Percentiles rank a stretch among this genome's conserved stretches.
Evolutionary conservation across 30 jellyfish, hydroid and myxozoan species (phyloP).

Genomic region (Hydractinia echinata): DNA sequence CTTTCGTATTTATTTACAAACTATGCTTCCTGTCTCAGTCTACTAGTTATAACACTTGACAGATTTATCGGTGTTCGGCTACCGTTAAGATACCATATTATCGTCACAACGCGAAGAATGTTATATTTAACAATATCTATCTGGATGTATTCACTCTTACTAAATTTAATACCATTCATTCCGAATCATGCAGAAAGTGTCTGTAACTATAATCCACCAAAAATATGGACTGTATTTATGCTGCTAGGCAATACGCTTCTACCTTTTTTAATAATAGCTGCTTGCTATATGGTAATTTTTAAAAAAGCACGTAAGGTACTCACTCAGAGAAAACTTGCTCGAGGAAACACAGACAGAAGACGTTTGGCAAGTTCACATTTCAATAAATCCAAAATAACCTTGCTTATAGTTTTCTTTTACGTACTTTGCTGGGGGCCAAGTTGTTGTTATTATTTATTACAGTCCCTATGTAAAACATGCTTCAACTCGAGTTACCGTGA

Average conservation of each 20-base stretch:
- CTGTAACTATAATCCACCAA: conserved; percentile 52
- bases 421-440: conserved; percentile 85
- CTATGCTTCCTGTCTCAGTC: conserved; percentile 56
- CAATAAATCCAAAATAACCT: conserved; percentile 2
- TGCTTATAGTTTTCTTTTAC: conserved; percentile 30
- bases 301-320: conserved; percentile 25
- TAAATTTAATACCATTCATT: conserved; percentile 51
- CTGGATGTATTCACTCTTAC: conserved; percentile 49
- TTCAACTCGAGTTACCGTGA: conserved; percentile 23
- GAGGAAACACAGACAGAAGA: neutral
- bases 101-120: conserved; percentile 44
- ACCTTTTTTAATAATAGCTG: conserved; percentile 44
- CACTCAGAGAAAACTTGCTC: neutral
- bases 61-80: conserved; percentile 42
- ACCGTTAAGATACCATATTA: conserved; percentile 49
- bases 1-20: conserved; percentile 56
- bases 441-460: conserved; percentile 40
- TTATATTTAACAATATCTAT: neutral
- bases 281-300: conserved; percentile 45
- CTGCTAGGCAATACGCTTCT: conserved; percentile 49
- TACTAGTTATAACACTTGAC: conserved; percentile 45
- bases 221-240: conserved; percentile 60
- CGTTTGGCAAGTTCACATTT: conserved; percentile 19
- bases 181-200: conserved; percentile 1
- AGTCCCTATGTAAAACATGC: conserved; percentile 43